phyloP scores from a whole-genome alignment of 2,888 invertebrate species.

The Villa cingulata region DNA sequence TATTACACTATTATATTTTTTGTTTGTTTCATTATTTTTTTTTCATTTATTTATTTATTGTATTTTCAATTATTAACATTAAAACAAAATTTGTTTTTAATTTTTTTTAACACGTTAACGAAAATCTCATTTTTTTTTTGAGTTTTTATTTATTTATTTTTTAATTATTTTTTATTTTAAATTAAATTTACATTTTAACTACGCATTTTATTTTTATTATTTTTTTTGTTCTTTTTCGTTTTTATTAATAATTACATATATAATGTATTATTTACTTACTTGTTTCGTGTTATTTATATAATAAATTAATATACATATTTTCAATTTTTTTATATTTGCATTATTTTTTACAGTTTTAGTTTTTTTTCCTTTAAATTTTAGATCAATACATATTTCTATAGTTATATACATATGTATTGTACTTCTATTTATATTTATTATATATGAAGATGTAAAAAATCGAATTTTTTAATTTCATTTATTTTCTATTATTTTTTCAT shows the following conservation, averaged over 20 bases:
- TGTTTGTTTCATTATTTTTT: not conserved
- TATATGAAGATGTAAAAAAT: too few relatives aligned
- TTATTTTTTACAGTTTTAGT: too few relatives aligned
- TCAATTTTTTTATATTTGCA: too few relatives aligned
- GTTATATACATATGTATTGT: too few relatives aligned
- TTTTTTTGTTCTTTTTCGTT: constrained; percentile 1
- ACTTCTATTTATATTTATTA: too few relatives aligned
- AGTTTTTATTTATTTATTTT: not conserved
- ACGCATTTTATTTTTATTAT: constrained; percentile 4
- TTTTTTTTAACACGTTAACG: constrained; percentile 12
- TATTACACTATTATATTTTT: not conserved
- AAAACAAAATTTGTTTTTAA: not conserved
- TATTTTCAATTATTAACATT: not conserved
- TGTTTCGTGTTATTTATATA: too few relatives aligned
- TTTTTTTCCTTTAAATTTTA: too few relatives aligned
- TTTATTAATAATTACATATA: not conserved
- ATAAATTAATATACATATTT: too few relatives aligned
- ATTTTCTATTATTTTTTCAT: not conserved
- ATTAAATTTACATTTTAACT: constrained; percentile 13
- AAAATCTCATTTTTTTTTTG: constrained; percentile 11
- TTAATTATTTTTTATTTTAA: constrained; percentile 5
- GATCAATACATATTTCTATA: too few relatives aligned
- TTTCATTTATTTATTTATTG: not conserved
- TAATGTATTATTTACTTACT: too few relatives aligned
- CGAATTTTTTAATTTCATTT: too few relatives aligned